A percentile compares a stretch with the other conserved stretches of the same genome.
Conservation (phyloP, 2,888 invertebrate genomes). For the Dorcus hopei region DNA sequence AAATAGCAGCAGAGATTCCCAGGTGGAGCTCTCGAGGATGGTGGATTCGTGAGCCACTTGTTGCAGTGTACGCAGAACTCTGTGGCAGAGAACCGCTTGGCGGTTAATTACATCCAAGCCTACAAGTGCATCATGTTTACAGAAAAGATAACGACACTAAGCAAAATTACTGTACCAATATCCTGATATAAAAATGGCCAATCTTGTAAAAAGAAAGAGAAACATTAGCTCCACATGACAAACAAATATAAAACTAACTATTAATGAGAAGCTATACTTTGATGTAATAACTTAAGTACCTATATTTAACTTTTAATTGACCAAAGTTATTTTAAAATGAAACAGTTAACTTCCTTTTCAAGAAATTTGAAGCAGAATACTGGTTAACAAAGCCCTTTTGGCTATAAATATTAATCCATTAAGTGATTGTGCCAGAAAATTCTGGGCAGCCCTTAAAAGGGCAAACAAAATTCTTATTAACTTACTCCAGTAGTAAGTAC, state of each 20-base stretch:
- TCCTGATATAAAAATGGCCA: slow-evolving; percentile 88
- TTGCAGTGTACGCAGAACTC: slow-evolving; percentile 82
- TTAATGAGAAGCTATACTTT: too few species aligned
- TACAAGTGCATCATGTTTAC: slow-evolving; percentile 41
- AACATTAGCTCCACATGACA: not conserved
- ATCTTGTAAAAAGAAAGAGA: slow-evolving; percentile 65
- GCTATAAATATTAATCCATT: too few species aligned
- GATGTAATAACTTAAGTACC: too few species aligned
- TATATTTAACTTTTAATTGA: too few species aligned
- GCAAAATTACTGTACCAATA: slow-evolving; percentile 62
- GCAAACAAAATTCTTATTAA: too few species aligned
- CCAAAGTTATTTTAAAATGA: too few species aligned
- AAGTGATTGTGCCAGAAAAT: too few species aligned
- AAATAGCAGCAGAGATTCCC: slow-evolving; percentile 86
- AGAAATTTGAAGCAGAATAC: too few species aligned
- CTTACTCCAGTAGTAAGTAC: too few species aligned
- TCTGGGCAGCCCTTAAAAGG: too few species aligned
- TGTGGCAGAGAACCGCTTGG: slow-evolving; percentile 90
- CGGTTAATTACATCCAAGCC: slow-evolving; percentile 87
- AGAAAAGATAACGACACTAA: slow-evolving; percentile 5
- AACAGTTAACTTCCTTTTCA: too few species aligned
- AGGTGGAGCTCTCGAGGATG: slow-evolving; percentile 78
- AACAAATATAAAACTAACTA: not conserved
- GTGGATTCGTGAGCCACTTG: slow-evolving; percentile 74
- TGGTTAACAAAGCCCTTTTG: too few species aligned